These are phyloP conservation scores for Apis laboriosa DNA, from an alignment of 1,140 invertebrate species.

Conservation along the genomic window DNA sequence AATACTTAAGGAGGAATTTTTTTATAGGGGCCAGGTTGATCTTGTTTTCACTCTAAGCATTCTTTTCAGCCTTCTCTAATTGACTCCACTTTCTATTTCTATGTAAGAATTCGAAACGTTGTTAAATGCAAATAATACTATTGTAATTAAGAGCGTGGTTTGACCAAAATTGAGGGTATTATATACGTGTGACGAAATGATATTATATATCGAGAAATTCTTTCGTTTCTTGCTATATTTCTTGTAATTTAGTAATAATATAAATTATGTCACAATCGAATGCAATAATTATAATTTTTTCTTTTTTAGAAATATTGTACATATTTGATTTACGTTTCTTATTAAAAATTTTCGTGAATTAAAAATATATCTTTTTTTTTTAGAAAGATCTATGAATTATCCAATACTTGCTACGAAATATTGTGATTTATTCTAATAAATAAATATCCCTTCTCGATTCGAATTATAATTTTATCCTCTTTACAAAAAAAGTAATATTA, in stretches of 20 bases:
- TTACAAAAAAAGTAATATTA: too few relatives aligned
- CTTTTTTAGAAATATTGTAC: not conserved
- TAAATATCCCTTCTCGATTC: too few relatives aligned
- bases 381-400: too few relatives aligned
- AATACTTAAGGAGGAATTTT: constrained; percentile 10
- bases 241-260: not conserved
- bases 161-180: constrained; percentile 20
- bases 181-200: constrained; percentile 10
- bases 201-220: constrained; percentile 9
- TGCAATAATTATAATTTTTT: not conserved
- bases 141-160: constrained; percentile 30
- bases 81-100: constrained; percentile 68
- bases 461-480: too few relatives aligned
- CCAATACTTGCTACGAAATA: too few relatives aligned
- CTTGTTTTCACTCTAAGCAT: constrained; percentile 36
- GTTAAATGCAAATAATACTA: constrained; percentile 12
- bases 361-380: too few relatives aligned
- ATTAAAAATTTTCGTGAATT: too few relatives aligned
- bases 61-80: constrained; percentile 57
- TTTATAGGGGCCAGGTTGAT: not conserved
- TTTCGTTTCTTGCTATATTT: not conserved
- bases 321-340: too few relatives aligned
- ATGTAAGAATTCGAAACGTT: constrained; percentile 56
- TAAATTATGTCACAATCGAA: not conserved
- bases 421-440: too few relatives aligned